These are phyloP conservation scores for Metopia argyrocephala DNA, from an alignment of 2,888 invertebrate species.

Conservation along the genomic window DNA sequence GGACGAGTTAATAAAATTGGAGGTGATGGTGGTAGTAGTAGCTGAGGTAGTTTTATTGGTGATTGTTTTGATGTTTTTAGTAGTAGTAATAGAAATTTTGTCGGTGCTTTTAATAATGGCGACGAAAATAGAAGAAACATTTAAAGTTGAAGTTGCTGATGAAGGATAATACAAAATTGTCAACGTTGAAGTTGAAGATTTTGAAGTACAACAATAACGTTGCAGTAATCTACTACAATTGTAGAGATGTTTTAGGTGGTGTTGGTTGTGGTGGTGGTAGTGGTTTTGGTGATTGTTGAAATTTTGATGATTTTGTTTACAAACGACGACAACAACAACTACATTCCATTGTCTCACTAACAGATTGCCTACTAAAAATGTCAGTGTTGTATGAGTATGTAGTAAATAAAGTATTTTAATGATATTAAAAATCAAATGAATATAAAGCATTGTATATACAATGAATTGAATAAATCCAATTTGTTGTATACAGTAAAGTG, in stretches of 20 bases:
- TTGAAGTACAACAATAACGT: conserved; percentile 49
- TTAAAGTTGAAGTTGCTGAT: conserved; percentile 64
- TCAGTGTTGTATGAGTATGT: conserved; percentile 29
- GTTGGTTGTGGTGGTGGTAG: conserved; percentile 64
- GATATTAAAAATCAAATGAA: conserved; percentile 12
- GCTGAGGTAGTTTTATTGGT: conserved; percentile 60
- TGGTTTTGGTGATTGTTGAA: conserved; percentile 65
- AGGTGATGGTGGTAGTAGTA: conserved; percentile 42
- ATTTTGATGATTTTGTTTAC: conserved; percentile 64
- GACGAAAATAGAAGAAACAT: conserved; percentile 62
- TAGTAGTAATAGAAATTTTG: conserved; percentile 63
- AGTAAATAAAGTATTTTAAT: conserved; percentile 8
- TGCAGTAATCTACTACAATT: conserved; percentile 59
- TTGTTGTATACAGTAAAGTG: background rate
- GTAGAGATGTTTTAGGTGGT: conserved; percentile 62
- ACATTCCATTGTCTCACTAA: conserved; percentile 26
- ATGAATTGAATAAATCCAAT: background rate
- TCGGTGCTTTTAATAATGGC: conserved; percentile 55
- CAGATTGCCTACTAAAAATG: conserved; percentile 2
- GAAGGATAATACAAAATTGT: conserved; percentile 49
- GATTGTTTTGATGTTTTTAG: conserved; percentile 64
- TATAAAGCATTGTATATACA: background rate
- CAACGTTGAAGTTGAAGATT: conserved; percentile 54
- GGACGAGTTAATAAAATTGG: conserved; percentile 52
- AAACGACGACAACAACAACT: conserved; percentile 64